phyloP scores from a whole-genome alignment of 2,888 invertebrate genomes.

The Drosophila testacea region DNA sequence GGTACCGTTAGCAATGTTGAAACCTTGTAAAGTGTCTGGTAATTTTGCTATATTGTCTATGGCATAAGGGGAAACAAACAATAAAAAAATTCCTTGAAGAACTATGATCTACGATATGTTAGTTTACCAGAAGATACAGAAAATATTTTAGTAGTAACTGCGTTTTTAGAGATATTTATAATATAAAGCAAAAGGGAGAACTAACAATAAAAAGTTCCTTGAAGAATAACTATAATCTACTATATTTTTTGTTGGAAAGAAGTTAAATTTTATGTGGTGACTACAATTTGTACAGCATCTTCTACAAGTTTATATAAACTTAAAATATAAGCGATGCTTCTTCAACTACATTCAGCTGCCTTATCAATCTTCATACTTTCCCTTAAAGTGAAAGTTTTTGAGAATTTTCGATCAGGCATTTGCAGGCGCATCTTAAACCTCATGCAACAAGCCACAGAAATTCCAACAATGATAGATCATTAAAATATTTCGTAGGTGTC shows the following conservation, averaged over 20 bases:
- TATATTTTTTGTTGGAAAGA: too few species aligned
- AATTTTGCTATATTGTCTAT: conserved; percentile 48
- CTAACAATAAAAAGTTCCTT: too few species aligned
- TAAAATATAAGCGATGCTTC: neutral
- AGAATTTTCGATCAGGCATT: conserved; percentile 40
- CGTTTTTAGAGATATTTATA: too few species aligned
- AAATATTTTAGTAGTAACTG: neutral
- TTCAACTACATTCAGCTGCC: neutral
- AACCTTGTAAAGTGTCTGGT: conserved; percentile 29
- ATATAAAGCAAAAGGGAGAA: too few species aligned
- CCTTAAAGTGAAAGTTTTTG: conserved; percentile 47
- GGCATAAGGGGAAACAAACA: neutral
- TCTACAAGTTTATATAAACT: neutral
- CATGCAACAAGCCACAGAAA: conserved; percentile 15
- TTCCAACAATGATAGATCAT: conserved; percentile 75
- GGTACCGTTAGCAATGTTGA: conserved; percentile 52
- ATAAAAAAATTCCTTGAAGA: neutral
- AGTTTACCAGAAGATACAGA: neutral
- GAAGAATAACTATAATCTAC: too few species aligned
- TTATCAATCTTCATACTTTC: conserved; percentile 44
- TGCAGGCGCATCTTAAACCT: conserved; percentile 33
- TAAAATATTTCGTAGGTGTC: conserved; percentile 61
- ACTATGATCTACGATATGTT: neutral
- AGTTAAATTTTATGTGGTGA: too few species aligned
- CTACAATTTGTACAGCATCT: neutral